Conservation (phyloP, 2,888 invertebrate genomes). For the Bellardia pandia region DNA sequence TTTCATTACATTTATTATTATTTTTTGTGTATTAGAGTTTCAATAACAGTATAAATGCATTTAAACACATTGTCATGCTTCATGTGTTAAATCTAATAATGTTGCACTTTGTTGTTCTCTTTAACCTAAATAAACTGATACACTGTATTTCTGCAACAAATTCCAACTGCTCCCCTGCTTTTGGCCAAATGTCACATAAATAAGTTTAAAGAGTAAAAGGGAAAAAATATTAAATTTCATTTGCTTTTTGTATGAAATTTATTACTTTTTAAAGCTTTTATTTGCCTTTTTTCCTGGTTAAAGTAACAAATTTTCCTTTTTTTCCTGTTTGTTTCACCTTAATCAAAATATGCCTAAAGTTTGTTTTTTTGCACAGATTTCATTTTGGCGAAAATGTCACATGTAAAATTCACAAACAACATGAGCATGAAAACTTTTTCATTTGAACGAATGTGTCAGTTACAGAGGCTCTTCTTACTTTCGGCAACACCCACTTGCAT, state of each 20-base stretch:
- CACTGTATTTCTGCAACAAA: neutral
- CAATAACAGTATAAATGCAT: slow-evolving; percentile 46
- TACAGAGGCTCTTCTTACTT: neutral
- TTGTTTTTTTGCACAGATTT: neutral
- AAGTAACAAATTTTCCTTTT: neutral
- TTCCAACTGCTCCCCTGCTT: slow-evolving; percentile 6
- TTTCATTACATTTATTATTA: neutral
- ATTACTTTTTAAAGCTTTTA: neutral
- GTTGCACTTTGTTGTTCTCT: slow-evolving; percentile 46
- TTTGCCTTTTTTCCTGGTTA: neutral
- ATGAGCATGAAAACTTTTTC: slow-evolving; percentile 3
- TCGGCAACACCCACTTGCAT: neutral
- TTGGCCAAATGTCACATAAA: slow-evolving; percentile 39
- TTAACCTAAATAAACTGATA: slow-evolving; percentile 57
- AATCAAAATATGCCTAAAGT: slow-evolving; percentile 49
- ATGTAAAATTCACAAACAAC: slow-evolving; percentile 42
- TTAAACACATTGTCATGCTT: slow-evolving; percentile 63
- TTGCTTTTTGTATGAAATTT: neutral
- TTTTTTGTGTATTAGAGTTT: slow-evolving; percentile 28
- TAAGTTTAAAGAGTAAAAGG: neutral
- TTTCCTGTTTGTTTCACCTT: slow-evolving; percentile 12
- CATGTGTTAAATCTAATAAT: slow-evolving; percentile 57
- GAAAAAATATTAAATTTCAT: neutral
- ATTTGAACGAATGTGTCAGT: neutral
- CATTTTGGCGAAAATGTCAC: slow-evolving; percentile 22